Percentiles rank a stretch among this genome's conserved stretches.
Evolutionary conservation across 2,888 invertebrate genomes (phyloP).

Genomic region (Phytoseiulus persimilis): DNA sequence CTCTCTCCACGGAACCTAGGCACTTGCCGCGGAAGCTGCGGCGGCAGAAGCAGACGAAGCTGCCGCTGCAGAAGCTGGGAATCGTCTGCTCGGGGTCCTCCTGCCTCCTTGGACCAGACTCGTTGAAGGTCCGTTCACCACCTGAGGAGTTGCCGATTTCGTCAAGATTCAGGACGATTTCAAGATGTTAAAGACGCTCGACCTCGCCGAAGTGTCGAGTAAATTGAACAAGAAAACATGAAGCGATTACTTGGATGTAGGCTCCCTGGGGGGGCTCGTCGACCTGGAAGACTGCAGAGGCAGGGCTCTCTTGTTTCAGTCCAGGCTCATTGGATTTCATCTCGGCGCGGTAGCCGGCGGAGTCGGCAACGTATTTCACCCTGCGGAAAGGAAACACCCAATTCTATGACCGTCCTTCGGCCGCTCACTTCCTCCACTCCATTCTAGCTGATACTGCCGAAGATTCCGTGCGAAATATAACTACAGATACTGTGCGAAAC

Average conservation of each 20-base stretch:
- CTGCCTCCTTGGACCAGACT: neutral
- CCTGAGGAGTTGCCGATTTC: neutral
- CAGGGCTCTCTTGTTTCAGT: slow-evolving; percentile 25
- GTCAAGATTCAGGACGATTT: neutral
- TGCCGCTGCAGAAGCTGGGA: neutral
- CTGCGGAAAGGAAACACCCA: neutral
- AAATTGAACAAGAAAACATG: neutral
- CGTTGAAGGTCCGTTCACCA: neutral
- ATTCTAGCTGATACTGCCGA: no score
- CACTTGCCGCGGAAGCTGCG: no score
- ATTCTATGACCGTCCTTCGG: no score
- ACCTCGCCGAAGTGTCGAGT: neutral
- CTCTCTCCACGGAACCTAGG: no score
- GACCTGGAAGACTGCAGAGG: slow-evolving; percentile 30
- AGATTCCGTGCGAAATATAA: no score
- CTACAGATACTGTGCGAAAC: no score
- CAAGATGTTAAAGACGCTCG: neutral
- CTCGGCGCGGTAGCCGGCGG: slow-evolving; percentile 10
- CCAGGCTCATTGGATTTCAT: slow-evolving; percentile 33
- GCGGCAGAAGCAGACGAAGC: neutral
- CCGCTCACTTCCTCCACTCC: neutral
- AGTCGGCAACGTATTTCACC: slow-evolving; percentile 24
- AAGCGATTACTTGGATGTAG: neutral
- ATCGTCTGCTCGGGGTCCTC: neutral
- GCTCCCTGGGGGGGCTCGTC: slow-evolving; percentile 30